A percentile compares a stretch with the other conserved stretches of the same genome.
Conservation (phyloP, 2,797 vertebrate genomes). For the Tamandua tetradactyla region DNA sequence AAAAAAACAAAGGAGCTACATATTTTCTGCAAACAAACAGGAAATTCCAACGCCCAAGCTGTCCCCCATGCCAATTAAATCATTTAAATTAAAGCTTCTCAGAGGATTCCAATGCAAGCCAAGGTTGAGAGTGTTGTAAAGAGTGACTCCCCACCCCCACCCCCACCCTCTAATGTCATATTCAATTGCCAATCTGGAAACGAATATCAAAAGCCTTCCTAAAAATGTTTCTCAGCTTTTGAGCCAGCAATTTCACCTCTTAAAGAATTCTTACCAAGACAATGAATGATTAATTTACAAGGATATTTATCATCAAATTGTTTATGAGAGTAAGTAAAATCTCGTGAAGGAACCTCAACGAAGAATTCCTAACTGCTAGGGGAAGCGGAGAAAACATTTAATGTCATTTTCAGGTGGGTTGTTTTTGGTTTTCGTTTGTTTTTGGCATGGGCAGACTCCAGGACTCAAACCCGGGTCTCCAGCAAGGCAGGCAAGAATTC, state of each 20-base stretch:
- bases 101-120: not conserved
- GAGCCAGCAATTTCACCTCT: not conserved
- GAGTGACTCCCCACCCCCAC: not conserved
- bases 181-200: slow-evolving; percentile 21
- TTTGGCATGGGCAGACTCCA: too few species aligned
- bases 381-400: not conserved
- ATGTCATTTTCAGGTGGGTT: not conserved
- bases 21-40: slow-evolving; percentile 10
- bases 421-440: too few species aligned
- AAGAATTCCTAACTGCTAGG: not conserved
- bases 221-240: not conserved
- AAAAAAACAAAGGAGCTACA: not conserved
- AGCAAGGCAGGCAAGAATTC: too few species aligned
- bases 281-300: slow-evolving; percentile 7
- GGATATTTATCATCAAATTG: not conserved
- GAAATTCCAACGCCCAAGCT: not conserved
- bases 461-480: too few species aligned
- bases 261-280: slow-evolving; percentile 28
- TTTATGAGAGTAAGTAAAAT: not conserved
- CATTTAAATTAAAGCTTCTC: not conserved
- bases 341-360: not conserved
- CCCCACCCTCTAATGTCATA: too few species aligned
- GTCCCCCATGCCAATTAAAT: not conserved
- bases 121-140: not conserved
- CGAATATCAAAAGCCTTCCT: slow-evolving; percentile 7